Percentiles rank a stretch among this genome's conserved stretches.
These are phyloP conservation scores for Hetaerina titia DNA, from an alignment of 2,888 invertebrate genomes.

Conservation along the genomic window DNA sequence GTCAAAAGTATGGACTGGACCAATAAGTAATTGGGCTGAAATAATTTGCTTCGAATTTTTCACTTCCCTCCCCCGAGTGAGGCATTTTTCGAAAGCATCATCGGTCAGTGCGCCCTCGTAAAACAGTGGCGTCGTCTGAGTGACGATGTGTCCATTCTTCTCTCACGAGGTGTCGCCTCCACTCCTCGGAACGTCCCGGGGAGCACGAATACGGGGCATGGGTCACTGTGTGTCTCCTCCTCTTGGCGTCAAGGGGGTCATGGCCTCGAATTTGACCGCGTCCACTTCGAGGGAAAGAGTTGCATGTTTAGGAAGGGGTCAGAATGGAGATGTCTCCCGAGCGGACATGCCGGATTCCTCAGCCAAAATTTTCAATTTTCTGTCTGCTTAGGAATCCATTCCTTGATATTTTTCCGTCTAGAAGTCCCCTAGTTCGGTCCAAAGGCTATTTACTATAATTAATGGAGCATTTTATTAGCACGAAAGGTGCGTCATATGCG, in stretches of 20 bases:
- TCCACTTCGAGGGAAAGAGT: background rate
- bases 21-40: background rate
- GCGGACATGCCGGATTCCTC: no score
- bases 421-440: no score
- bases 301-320: background rate
- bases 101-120: background rate
- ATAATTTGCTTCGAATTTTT: background rate
- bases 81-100: background rate
- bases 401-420: no score
- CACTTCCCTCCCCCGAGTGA: background rate
- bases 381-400: no score
- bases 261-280: background rate
- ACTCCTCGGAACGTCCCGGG: background rate
- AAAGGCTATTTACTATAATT: no score
- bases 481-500: no score
- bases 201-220: background rate
- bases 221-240: no score
- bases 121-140: conserved; percentile 1
- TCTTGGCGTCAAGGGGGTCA: background rate
- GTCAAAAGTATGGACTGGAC: background rate
- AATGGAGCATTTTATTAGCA: no score
- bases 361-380: no score
- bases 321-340: background rate
- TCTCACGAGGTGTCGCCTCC: background rate
- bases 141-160: conserved; percentile 4